These are phyloP conservation scores for Apus apus DNA, from an alignment of 2,113 vertebrate genomes.

Conservation along the genomic window DNA sequence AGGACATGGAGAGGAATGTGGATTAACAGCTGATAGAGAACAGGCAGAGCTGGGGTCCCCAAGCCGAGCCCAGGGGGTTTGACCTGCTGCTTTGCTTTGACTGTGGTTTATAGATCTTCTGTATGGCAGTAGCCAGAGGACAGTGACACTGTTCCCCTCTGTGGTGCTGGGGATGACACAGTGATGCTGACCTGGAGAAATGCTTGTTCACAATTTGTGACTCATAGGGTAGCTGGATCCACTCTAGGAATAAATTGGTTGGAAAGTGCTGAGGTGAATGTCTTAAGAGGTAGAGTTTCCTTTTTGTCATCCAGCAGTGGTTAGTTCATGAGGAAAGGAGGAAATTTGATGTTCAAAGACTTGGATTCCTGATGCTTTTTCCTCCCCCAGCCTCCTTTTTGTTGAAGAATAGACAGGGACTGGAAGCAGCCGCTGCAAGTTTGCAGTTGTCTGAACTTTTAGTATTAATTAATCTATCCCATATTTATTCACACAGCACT, in stretches of 20 bases:
- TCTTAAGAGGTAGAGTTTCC: background rate
- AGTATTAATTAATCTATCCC: slow-evolving; percentile 71
- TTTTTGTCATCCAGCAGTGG: background rate
- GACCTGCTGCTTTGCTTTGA: background rate
- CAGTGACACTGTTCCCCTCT: background rate
- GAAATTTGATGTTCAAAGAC: background rate
- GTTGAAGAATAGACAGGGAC: background rate
- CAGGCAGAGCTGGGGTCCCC: background rate
- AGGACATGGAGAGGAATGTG: background rate
- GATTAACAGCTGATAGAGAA: background rate
- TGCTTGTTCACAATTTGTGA: background rate
- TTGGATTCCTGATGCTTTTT: background rate
- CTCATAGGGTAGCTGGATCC: background rate
- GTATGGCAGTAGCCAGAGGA: background rate
- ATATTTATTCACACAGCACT: slow-evolving; percentile 68
- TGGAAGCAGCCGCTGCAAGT: background rate
- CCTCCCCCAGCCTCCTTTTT: background rate
- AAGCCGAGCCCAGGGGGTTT: background rate
- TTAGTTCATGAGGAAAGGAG: background rate
- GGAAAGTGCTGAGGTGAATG: background rate
- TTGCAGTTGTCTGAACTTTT: slow-evolving; percentile 59
- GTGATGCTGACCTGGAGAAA: background rate
- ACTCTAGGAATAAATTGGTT: background rate
- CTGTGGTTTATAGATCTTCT: background rate
- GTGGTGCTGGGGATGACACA: background rate